A percentile compares a stretch with the other conserved stretches of the same genome.
Evolutionary conservation across 2,113 vertebrate genomes (phyloP).

Genomic region (Perccottus glenii): DNA sequence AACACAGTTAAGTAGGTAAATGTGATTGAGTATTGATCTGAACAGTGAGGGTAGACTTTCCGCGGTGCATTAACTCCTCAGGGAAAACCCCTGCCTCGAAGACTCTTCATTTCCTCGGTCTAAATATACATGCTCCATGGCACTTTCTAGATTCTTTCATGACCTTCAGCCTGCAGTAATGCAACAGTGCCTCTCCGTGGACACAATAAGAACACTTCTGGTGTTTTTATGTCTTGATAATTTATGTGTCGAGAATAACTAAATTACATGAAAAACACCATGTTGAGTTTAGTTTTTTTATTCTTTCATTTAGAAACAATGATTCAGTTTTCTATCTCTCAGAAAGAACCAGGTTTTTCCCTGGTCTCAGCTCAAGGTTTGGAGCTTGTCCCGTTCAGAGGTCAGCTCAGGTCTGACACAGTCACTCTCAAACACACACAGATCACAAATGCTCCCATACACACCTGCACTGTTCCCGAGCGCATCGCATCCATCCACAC

Average conservation of each 20-base stretch:
- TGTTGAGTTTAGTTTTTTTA: conserved; percentile 46
- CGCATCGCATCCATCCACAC: conserved; percentile 44
- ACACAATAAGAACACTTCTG: conserved; percentile 10
- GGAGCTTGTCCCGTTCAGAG: conserved; percentile 39
- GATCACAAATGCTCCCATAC: conserved; percentile 26
- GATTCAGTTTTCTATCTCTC: conserved; percentile 46
- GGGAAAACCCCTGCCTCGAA: conserved; percentile 21
- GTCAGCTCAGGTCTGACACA: conserved; percentile 58
- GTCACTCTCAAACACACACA: conserved; percentile 13
- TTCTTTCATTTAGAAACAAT: conserved; percentile 61
- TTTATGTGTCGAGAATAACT: background rate
- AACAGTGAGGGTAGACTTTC: conserved; percentile 24
- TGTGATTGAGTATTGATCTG: conserved; percentile 69
- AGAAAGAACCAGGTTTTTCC: conserved; percentile 49
- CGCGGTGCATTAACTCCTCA: conserved; percentile 19
- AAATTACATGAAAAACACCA: conserved; percentile 2
- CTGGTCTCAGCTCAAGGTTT: conserved; percentile 43
- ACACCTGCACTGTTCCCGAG: conserved; percentile 29
- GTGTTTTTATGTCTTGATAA: background rate
- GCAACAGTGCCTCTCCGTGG: conserved; percentile 66
- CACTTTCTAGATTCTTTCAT: conserved; percentile 35
- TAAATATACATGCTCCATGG: conserved; percentile 40
- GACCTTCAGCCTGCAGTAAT: conserved; percentile 45
- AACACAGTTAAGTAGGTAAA: conserved; percentile 61
- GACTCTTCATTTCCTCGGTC: conserved; percentile 44